These are phyloP conservation scores for Eulemur rufifrons DNA, from an alignment of 2,113 vertebrate genomes.

Conservation along the genomic window DNA sequence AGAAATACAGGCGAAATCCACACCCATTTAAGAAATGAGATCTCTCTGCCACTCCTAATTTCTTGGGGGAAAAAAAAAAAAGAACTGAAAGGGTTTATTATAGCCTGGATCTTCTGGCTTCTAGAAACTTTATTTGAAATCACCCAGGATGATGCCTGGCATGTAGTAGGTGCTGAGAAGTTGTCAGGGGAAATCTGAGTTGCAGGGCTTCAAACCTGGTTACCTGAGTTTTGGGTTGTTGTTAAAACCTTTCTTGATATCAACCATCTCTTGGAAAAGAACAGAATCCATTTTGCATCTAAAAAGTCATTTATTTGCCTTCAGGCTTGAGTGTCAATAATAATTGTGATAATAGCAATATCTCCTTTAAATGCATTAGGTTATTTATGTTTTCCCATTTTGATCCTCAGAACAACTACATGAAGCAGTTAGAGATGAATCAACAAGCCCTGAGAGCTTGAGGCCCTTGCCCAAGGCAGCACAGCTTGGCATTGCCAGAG, in stretches of 20 bases:
- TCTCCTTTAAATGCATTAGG: background rate
- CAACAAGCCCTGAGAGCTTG: background rate
- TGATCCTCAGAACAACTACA: background rate
- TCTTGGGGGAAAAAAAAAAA: background rate
- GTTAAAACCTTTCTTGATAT: background rate
- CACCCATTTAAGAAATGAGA: background rate
- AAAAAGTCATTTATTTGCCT: background rate
- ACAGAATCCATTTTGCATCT: background rate
- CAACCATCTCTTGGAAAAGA: background rate
- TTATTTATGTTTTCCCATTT: background rate
- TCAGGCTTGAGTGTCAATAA: background rate
- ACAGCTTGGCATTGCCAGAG: accelerated
- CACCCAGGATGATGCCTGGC: background rate
- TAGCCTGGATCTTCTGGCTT: background rate
- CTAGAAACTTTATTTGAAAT: background rate
- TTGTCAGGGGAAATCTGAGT: background rate
- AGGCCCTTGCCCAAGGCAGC: background rate
- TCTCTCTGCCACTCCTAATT: background rate
- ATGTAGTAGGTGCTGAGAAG: background rate
- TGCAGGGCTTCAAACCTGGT: background rate
- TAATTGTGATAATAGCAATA: background rate
- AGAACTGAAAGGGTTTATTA: background rate
- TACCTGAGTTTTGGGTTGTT: background rate
- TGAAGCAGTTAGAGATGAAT: background rate
- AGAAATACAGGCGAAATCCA: background rate